Percentiles rank a stretch among this genome's conserved stretches.
These are phyloP conservation scores for Rotaria macrura DNA, from an alignment of 2,888 invertebrate genomes.

Conservation along the genomic window DNA sequence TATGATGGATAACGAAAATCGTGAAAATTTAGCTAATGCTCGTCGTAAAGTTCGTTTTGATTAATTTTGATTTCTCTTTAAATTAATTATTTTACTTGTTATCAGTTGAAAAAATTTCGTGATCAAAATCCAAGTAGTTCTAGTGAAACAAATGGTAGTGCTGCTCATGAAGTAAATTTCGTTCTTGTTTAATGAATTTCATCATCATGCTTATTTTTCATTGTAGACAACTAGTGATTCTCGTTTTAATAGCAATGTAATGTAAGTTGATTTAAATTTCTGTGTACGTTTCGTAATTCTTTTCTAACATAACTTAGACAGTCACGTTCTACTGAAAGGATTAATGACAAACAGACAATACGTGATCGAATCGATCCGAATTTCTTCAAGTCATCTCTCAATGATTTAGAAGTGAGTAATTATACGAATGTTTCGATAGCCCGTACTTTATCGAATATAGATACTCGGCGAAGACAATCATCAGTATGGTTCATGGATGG, in stretches of 20 bases:
- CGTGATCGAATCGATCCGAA: neutral
- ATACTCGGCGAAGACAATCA: neutral
- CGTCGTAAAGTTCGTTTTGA: neutral
- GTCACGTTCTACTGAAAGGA: no score
- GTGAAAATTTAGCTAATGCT: neutral
- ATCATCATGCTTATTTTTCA: no score
- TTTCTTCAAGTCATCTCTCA: neutral
- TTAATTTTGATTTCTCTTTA: neutral
- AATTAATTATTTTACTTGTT: neutral
- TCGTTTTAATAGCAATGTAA: neutral
- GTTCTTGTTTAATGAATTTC: neutral
- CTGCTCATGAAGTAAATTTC: neutral
- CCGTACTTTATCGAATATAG: neutral
- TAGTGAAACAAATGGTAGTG: neutral
- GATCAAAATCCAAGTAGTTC: neutral
- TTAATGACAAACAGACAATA: neutral
- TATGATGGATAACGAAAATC: neutral
- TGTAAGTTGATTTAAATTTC: neutral
- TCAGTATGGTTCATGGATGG: neutral
- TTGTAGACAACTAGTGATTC: neutral
- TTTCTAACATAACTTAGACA: no score
- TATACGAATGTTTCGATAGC: neutral
- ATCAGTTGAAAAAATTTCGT: slow-evolving; percentile 6
- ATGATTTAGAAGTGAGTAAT: neutral
- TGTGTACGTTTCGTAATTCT: neutral